Conservation (phyloP, 1,140 invertebrate species). For the Platyscapa corneri region DNA sequence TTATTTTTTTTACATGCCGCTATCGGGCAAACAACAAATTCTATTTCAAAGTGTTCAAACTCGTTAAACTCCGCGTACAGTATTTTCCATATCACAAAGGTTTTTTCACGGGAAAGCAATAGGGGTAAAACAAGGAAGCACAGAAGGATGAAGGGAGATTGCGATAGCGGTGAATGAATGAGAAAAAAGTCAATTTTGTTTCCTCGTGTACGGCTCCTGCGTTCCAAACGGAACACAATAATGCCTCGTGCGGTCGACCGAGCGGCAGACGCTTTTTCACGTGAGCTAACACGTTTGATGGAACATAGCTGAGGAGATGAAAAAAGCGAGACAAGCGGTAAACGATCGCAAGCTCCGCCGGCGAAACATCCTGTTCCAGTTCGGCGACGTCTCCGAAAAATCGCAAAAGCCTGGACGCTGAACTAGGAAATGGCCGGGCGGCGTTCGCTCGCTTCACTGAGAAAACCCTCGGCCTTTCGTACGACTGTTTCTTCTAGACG, state of each 20-base stretch:
- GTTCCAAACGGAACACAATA: conserved; percentile 34
- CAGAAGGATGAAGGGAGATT: background rate
- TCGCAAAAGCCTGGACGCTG: background rate
- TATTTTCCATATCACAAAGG: conserved; percentile 45
- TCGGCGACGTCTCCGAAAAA: background rate
- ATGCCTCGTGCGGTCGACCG: conserved; percentile 5
- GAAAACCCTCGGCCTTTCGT: background rate
- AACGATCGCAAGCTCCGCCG: background rate
- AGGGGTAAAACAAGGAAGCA: conserved; percentile 17
- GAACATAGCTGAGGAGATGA: background rate
- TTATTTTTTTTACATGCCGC: background rate
- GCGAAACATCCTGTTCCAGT: background rate
- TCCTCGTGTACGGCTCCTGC: background rate
- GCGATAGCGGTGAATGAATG: conserved; percentile 9
- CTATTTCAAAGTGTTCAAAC: conserved; percentile 36
- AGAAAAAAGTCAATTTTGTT: conserved; percentile 46
- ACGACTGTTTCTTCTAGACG: background rate
- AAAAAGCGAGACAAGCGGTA: background rate
- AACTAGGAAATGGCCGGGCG: no score
- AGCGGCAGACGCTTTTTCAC: conserved; percentile 14
- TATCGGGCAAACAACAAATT: conserved; percentile 35
- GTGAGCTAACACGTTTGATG: conserved; percentile 25
- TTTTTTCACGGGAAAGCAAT: conserved; percentile 13
- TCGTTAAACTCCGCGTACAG: conserved; percentile 21
- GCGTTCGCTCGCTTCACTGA: background rate